These are phyloP conservation scores for Pseudachorutes palmiensis DNA, from an alignment of 1,140 invertebrate genomes.

Conservation along the genomic window DNA sequence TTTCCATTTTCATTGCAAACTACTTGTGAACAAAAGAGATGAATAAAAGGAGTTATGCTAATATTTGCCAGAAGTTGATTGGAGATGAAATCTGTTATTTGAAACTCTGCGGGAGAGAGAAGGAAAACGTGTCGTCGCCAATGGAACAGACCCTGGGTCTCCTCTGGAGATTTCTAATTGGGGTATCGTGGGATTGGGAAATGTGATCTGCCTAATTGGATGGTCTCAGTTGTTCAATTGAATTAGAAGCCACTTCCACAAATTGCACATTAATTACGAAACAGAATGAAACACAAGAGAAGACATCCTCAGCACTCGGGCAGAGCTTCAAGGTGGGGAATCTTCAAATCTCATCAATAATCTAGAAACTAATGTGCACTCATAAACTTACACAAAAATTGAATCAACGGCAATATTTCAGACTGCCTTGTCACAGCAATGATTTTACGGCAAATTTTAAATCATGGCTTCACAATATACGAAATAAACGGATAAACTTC, in stretches of 20 bases:
- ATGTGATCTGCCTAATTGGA: constrained; percentile 7
- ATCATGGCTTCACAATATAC: no score
- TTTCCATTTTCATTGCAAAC: background rate
- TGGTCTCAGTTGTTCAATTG: constrained; percentile 2
- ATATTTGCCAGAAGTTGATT: background rate
- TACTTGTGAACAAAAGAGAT: background rate
- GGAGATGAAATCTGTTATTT: no score
- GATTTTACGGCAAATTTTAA: no score
- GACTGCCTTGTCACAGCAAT: no score
- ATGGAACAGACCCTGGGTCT: no score
- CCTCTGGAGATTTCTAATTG: background rate
- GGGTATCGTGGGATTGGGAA: constrained; percentile 6
- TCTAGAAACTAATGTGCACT: no score
- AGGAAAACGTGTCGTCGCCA: no score
- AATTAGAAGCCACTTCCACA: constrained; percentile 2
- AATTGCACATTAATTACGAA: constrained; percentile 12
- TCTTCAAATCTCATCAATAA: no score
- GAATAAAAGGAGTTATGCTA: background rate
- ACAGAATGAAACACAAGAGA: background rate
- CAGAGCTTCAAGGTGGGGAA: background rate
- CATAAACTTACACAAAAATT: no score
- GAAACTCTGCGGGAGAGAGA: no score
- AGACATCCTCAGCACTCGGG: background rate
- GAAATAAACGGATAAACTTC: no score
- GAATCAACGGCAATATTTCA: no score